These are phyloP conservation scores for Martes martes DNA, from an alignment of 2,113 vertebrate genomes.

Conservation along the genomic window DNA sequence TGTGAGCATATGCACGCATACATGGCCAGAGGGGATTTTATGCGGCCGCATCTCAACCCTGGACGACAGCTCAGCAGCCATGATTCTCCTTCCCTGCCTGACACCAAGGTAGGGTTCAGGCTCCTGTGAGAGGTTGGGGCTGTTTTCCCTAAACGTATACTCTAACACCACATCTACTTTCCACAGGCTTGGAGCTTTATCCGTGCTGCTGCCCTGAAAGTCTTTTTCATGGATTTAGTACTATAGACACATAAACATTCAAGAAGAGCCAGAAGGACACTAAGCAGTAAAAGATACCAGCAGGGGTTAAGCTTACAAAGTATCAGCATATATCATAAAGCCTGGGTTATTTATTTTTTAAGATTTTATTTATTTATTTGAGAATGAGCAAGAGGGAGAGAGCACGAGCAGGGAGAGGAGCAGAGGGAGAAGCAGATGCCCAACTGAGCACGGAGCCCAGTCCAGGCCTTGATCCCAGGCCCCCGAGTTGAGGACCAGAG, in stretches of 20 bases:
- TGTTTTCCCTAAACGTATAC: not conserved
- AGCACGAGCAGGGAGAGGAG: not conserved
- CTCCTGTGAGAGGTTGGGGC: not conserved
- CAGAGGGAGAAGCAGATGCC: not conserved
- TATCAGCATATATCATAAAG: not conserved
- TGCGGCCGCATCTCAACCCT: not conserved
- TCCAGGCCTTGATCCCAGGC: not conserved
- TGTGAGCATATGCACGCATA: not conserved
- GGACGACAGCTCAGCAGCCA: not conserved
- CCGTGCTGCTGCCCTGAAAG: not conserved
- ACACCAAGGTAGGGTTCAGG: too few relatives aligned
- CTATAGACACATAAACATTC: not conserved
- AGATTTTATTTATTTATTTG: not conserved
- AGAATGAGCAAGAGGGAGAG: not conserved
- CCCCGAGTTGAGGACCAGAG: not conserved
- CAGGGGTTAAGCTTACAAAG: not conserved
- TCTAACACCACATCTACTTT: not conserved
- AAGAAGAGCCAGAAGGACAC: not conserved
- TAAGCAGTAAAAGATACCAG: not conserved
- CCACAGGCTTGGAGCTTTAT: not conserved
- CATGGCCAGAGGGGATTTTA: accelerated
- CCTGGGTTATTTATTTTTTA: not conserved
- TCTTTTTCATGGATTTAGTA: not conserved
- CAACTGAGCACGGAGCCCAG: not conserved
- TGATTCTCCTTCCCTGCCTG: not conserved